Conservation (phyloP, 2,888 invertebrate species). For the Callimorpha dominula region DNA sequence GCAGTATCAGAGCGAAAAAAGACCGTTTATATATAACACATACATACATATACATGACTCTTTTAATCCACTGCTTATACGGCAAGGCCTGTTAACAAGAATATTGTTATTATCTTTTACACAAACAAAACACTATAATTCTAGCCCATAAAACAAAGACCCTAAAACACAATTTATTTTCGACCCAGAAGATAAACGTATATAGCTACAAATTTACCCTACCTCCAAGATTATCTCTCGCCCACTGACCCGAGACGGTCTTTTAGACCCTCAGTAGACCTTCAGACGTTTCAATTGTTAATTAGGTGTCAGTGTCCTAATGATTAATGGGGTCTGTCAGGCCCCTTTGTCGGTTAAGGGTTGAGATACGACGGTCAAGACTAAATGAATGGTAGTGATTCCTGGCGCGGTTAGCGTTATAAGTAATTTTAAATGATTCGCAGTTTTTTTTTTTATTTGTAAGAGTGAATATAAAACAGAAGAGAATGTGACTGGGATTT, state of each 20-base stretch:
- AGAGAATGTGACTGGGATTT: not conserved
- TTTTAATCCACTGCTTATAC: too few relatives aligned
- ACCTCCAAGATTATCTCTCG: slow-evolving; percentile 49
- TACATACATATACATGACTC: too few relatives aligned
- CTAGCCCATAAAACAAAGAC: slow-evolving; percentile 10
- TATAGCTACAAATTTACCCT: slow-evolving; percentile 13
- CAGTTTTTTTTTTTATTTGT: not conserved
- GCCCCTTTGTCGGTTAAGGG: slow-evolving; percentile 56
- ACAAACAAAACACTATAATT: slow-evolving; percentile 10
- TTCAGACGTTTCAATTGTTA: slow-evolving; percentile 61
- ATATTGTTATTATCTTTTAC: not conserved
- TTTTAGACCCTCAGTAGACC: slow-evolving; percentile 35
- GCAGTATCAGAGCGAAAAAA: too few relatives aligned
- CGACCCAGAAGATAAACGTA: slow-evolving; percentile 4
- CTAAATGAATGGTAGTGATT: slow-evolving; percentile 51
- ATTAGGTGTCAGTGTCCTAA: slow-evolving; percentile 58
- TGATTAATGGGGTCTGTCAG: slow-evolving; percentile 60
- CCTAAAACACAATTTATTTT: not conserved
- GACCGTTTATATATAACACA: too few relatives aligned
- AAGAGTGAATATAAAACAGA: not conserved
- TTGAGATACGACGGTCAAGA: slow-evolving; percentile 56
- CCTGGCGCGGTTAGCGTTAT: slow-evolving; percentile 31
- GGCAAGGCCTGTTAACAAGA: too few relatives aligned
- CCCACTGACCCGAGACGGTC: slow-evolving; percentile 51
- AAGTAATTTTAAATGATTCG: slow-evolving; percentile 40